Conservation (phyloP, 2,113 vertebrate genomes). For the Heterotilapia buettikoferi region DNA sequence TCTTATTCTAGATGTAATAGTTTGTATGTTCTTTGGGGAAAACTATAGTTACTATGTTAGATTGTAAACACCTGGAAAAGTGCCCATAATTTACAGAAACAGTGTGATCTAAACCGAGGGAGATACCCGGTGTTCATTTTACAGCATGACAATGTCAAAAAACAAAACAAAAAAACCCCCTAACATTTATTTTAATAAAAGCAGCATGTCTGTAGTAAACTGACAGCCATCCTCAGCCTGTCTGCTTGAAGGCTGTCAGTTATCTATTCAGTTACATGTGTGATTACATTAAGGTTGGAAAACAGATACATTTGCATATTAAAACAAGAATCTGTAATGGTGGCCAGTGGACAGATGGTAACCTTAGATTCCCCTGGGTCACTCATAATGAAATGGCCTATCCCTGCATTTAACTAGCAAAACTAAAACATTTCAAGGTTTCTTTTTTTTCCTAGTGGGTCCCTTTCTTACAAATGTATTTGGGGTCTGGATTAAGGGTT, state of each 20-base stretch:
- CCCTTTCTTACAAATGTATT: conserved; percentile 20
- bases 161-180: accelerated
- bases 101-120: background rate
- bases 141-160: background rate
- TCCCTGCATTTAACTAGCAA: conserved; percentile 15
- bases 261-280: conserved; percentile 49
- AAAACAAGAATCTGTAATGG: conserved; percentile 63
- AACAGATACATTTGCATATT: conserved; percentile 64
- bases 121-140: background rate
- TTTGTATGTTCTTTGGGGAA: background rate
- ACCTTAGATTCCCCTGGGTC: conserved; percentile 68
- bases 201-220: background rate
- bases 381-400: conserved; percentile 54
- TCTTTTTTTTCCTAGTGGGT: background rate
- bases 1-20: background rate
- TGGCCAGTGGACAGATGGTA: conserved; percentile 69
- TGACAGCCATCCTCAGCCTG: background rate
- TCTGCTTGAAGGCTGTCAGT: background rate
- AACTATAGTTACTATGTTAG: background rate
- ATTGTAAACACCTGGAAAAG: background rate
- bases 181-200: background rate
- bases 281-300: conserved; percentile 53
- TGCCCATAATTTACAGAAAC: background rate
- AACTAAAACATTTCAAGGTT: conserved; percentile 41
- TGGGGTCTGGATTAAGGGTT: conserved; percentile 32